Evolutionary conservation across 2,888 invertebrate species (phyloP), one percentile per base, ranked within the genome.

Genomic region (Zygaena filipendulae): DNA sequence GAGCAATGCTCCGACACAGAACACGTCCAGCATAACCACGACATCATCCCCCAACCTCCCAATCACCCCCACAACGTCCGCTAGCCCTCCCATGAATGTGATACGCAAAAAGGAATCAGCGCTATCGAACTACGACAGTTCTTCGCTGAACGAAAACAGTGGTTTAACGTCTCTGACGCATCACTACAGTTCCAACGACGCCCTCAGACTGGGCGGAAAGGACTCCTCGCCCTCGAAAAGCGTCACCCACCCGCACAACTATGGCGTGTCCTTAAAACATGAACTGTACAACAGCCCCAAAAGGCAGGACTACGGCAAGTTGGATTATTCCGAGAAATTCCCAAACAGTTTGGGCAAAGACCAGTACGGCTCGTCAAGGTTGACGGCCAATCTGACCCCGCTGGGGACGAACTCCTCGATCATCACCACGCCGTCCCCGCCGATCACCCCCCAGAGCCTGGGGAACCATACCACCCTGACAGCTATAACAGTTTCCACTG

Each of bases 401-500:
- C 74, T 88, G 47, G 90, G 90, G 16, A 90, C 90, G 30, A 90
- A 88, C 38, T 88, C 90, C 38, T 89, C 90, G 43, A 87, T 89
- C 3, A 84, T 88, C 61, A 89, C 90, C 21, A 91, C 91, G 0
- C 91, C 91, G 1, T 90, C 91, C 23, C 91, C 91, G 24, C 91
- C 91, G 7, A 84, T 89, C 12, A 90, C 91, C 8, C 90, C 90
- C 1, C 84, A 85, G 36, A 77, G 75, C 40, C 16, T 2, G 81
- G 84, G 20, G 80, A 82, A 11, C 79, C 83, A 25, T 81, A 81
- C 37, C 70, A 80, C 22, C 79, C 77, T 28, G 80, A 80, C 12
- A 77, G 59, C 30, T 81, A 81, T 48, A 81, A 81, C 48, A 81
- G 81, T 32, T 80, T 81, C 55, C 81, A 80, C 30, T 81, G 82